Evolutionary conservation across 2,888 invertebrate genomes (phyloP).

Genomic region (Drosophila kokeensis): DNA sequence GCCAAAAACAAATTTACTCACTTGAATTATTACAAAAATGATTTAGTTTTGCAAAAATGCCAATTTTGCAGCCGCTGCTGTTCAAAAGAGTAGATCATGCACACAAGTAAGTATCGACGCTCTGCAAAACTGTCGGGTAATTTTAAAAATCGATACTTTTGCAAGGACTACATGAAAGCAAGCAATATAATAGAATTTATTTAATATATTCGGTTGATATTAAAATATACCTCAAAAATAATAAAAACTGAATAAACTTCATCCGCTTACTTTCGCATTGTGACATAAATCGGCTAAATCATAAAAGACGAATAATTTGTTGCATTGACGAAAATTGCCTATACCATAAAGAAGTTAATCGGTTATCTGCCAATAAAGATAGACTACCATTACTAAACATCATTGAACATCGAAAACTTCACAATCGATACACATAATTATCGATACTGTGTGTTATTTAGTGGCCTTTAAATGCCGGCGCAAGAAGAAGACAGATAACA

Average conservation of each 20-base stretch:
- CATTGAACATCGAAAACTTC: background rate
- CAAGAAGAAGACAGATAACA: conserved; percentile 61
- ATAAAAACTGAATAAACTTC: no score
- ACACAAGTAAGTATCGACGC: conserved; percentile 45
- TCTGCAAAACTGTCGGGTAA: conserved; percentile 31
- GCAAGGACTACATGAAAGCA: conserved; percentile 4
- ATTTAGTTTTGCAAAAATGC: conserved; percentile 2
- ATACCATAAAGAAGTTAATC: background rate
- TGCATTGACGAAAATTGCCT: background rate
- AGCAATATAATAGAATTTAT: background rate
- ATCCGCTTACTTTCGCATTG: background rate
- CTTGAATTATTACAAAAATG: conserved; percentile 19
- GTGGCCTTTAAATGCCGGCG: conserved; percentile 48
- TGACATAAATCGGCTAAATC: background rate
- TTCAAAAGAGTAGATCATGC: conserved; percentile 36
- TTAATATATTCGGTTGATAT: background rate
- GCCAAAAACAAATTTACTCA: conserved; percentile 20
- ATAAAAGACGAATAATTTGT: background rate
- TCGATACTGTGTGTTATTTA: conserved; percentile 25
- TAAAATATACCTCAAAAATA: background rate
- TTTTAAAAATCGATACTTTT: conserved; percentile 41
- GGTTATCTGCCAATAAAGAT: background rate
- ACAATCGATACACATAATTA: conserved; percentile 8
- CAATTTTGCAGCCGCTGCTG: conserved; percentile 18
- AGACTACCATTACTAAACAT: background rate